Conservation (phyloP, 2,797 vertebrate species). For the Furcifer pardalis region DNA sequence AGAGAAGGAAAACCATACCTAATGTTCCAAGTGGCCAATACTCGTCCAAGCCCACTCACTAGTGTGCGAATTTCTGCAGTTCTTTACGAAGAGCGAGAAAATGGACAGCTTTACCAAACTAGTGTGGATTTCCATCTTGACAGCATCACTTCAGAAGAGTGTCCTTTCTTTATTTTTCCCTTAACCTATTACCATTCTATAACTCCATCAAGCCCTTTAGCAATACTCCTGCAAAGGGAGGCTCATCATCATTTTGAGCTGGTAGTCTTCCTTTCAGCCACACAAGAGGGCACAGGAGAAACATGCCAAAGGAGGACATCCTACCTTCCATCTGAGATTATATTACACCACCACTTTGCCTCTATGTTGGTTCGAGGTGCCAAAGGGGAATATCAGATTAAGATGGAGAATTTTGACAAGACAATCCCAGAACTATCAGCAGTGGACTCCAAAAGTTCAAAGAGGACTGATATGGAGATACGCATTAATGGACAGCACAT, state of each 20-base stretch:
- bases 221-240: constrained; percentile 82
- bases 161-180: constrained; percentile 93
- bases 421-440: constrained; percentile 77
- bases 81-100: constrained; percentile 90
- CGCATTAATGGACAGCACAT: constrained; percentile 87
- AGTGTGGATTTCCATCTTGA: constrained; percentile 90
- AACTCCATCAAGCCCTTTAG: constrained; percentile 86
- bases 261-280: constrained; percentile 91
- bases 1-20: constrained; percentile 86
- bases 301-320: constrained; percentile 94
- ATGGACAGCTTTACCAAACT: constrained; percentile 88
- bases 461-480: constrained; percentile 88
- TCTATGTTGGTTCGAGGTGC: constrained; percentile 79
- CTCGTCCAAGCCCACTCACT: constrained; percentile 86
- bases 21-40: constrained; percentile 92
- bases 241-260: constrained; percentile 86
- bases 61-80: constrained; percentile 88
- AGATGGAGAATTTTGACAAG: constrained; percentile 90
- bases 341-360: constrained; percentile 86
- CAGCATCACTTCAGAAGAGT: constrained; percentile 80
- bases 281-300: constrained; percentile 93
- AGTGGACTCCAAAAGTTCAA: constrained; percentile 73
- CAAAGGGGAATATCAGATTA: constrained; percentile 86
- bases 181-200: constrained; percentile 90
- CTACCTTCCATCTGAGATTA: constrained; percentile 92